Base-by-base conservation (phyloP, 2,797 vertebrate species). In the Rhinatrema bivittatum region DNA sequence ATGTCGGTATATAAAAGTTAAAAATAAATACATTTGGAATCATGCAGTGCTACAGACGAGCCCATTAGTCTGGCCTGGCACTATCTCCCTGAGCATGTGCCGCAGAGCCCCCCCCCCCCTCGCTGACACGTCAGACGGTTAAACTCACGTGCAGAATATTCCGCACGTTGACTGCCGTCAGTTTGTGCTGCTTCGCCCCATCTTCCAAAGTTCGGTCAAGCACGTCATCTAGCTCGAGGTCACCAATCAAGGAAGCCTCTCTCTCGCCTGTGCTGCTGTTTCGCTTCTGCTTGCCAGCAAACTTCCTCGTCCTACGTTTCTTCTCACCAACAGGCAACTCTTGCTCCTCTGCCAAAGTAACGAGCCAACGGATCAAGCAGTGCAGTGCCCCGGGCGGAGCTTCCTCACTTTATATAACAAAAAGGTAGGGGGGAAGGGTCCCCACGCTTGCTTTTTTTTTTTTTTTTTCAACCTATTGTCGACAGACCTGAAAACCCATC, bases 111-210 rank as follows among this genome's bases (percentile, higher is more conserved):
- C 25, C 0, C 2, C 5, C 5, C 1, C 4, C 4, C 7, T 0
- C 5, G 6, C 15, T 2, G 6, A 17, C 18, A 24, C n/a, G n/a
- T n/a, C n/a, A n/a, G n/a, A n/a, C n/a, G n/a, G n/a, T n/a, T n/a
- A n/a, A 0, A 74, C 94, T 88, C 66, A 98, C 94, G 0, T 97
- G 94, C 12, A 98, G 82, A 47, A 98, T 97, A 60, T 89, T 84
- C 5, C 91, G 75, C 12, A 98, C 91, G 0, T 98, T 93, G 46
- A 87, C 79, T 0, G 86, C 87, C 0, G 93, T 96, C 62, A 98
- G 74, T 51, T 97, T 98, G 63, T 90, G 93, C 20, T 87, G 88
- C 12, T 81, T 91, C 3, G 94, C 96, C 37, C 91, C 91, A 7
- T 88, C 85, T 32, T 90, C 88, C 32, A 98, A 61, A 20, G 91